phyloP scores from a whole-genome alignment of 2,113 vertebrate genomes.

The Aythya baeri region DNA sequence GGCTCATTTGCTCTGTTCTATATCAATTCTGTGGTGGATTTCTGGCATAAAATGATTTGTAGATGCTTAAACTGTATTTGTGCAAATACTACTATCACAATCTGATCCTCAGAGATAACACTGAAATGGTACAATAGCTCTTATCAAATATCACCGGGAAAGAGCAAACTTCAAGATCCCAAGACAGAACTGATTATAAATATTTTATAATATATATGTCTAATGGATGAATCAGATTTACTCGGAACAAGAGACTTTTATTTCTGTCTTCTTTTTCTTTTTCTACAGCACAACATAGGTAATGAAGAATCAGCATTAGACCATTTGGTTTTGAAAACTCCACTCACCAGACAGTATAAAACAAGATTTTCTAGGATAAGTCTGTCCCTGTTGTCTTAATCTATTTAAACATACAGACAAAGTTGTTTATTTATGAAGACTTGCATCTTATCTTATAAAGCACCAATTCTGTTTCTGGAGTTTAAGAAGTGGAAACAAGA shows the following conservation, averaged over 20 bases:
- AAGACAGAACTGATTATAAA: conserved; percentile 46
- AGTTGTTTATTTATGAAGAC: neutral
- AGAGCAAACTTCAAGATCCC: conserved; percentile 50
- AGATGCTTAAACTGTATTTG: conserved; percentile 51
- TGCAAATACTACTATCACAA: conserved; percentile 48
- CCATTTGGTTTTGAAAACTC: neutral
- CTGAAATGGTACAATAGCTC: conserved; percentile 30
- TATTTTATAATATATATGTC: conserved; percentile 43
- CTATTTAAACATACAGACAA: neutral
- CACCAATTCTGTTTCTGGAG: neutral
- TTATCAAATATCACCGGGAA: conserved; percentile 49
- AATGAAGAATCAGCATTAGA: neutral
- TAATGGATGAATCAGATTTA: conserved; percentile 50
- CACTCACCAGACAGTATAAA: neutral
- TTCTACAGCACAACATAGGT: neutral
- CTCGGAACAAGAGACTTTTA: neutral
- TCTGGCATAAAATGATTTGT: conserved; percentile 47
- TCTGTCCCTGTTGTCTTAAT: neutral
- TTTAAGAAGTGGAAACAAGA: neutral
- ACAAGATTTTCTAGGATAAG: neutral
- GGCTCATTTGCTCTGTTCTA: neutral
- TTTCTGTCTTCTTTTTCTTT: neutral
- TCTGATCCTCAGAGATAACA: conserved; percentile 32
- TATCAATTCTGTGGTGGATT: conserved; percentile 21
- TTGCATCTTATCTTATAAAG: neutral